Percentiles rank a stretch among this genome's conserved stretches.
These are phyloP conservation scores for Acropora tenuis DNA, from an alignment of 64 coral and sea anemone species.

Conservation along the genomic window DNA sequence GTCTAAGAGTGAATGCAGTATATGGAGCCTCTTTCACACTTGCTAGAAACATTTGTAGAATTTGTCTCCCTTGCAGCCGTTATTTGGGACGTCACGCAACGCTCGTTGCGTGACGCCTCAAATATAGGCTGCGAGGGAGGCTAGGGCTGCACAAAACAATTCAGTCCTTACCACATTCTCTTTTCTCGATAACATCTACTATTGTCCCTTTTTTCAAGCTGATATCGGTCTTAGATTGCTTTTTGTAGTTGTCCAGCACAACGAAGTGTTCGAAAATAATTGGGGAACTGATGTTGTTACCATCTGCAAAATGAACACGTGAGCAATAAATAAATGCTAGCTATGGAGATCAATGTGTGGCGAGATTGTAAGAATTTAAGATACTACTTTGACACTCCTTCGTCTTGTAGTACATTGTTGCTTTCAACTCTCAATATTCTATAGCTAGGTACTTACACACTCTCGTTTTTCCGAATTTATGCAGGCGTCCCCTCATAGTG, in stretches of 20 bases:
- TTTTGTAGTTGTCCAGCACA: constrained; percentile 62
- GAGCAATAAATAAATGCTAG: not conserved
- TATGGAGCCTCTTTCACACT: too few species aligned
- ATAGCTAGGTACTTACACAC: not conserved
- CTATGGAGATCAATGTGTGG: not conserved
- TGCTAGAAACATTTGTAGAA: too few species aligned
- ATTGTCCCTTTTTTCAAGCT: constrained; percentile 49
- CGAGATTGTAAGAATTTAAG: too few species aligned
- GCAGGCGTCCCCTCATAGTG: constrained; percentile 5
- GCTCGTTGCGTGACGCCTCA: too few species aligned
- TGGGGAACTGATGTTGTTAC: constrained; percentile 52
- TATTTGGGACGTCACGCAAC: too few species aligned
- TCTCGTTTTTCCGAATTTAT: constrained; percentile 5
- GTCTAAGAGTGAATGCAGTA: too few species aligned
- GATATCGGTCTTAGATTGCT: constrained; percentile 56
- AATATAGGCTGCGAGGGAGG: too few species aligned
- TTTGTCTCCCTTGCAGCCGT: too few species aligned
- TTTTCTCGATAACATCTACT: constrained; percentile 70
- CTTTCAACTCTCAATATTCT: not conserved
- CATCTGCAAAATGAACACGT: not conserved
- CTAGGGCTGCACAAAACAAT: too few species aligned
- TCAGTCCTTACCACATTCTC: constrained; percentile 46
- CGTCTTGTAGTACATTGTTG: not conserved
- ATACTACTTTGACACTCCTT: too few species aligned
- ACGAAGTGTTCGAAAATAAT: constrained; percentile 61